Base-by-base conservation (phyloP, 1,140 invertebrate genomes). In the Trypoxylus dichotomus region DNA sequence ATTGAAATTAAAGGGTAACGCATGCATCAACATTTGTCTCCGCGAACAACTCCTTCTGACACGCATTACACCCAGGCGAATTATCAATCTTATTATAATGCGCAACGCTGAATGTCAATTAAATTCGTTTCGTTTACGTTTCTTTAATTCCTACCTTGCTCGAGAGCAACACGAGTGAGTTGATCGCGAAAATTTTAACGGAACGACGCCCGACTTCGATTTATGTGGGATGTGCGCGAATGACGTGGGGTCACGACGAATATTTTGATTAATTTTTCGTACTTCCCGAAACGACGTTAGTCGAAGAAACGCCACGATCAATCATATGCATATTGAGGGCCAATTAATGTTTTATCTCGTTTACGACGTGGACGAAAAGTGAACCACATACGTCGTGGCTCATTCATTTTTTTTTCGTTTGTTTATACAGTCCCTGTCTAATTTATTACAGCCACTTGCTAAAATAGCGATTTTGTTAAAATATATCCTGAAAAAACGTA, bases 21-120 rank as follows among this genome's bases (percentile, higher is more conserved):
- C 21, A 68, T 68, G 60, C 27, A 68, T 68, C 60, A 68, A 29
- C 60, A 68, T 68, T 68, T 68, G 60, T 68, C 60, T 68, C 60
- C 21, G 60, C 3, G 27, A 24, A 25, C 24, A 68, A 15, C 1
- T 15, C 24, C 60, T 15, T 24, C 60, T 68, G 24, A 68, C 60
- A 15, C 21, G 60, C 24, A 68, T 68, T 68, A 68, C 60, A 68
- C 24, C 6, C 60, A 24, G 24, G 24, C 60, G 27, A 68, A 68
- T 68, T 68, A 68, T 68, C 60, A 68, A 68, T 68, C 60, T 68
- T 68, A 68, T 68, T 68, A 68, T 27, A 19, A 24, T 68, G 24
- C 13, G 60, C 13, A 68, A 24, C 21, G 7, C 60, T 68, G 60
- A 10, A 68, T 7, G 60, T 24, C 60, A 68, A 68, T 68, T 68